phyloP scores from a whole-genome alignment of 64 coral and sea anemone species.

The Stichodactyla mertensii region DNA sequence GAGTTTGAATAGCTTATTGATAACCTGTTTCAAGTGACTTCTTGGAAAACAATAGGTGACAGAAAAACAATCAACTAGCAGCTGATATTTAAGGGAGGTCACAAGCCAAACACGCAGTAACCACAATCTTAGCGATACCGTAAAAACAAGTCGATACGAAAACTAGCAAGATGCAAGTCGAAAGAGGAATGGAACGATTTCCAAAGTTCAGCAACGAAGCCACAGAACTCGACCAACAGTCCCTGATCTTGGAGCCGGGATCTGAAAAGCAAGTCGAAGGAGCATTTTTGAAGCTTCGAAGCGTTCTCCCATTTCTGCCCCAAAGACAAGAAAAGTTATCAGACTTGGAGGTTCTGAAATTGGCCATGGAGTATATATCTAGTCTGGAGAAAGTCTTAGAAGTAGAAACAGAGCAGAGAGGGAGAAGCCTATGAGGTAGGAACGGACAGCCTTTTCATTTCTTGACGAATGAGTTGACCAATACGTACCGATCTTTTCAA shows the following conservation, averaged over 20 bases:
- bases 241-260: background rate
- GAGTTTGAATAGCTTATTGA: background rate
- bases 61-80: conserved; percentile 11
- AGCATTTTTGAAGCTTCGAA: conserved; percentile 21
- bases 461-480: background rate
- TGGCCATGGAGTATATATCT: conserved; percentile 27
- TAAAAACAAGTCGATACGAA: background rate
- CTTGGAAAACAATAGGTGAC: conserved; percentile 6
- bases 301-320: conserved; percentile 7
- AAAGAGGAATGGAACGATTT: background rate
- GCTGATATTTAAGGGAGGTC: conserved; percentile 14
- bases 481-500: background rate
- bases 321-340: conserved; percentile 13
- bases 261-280: conserved; percentile 25
- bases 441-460: background rate
- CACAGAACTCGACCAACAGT: background rate
- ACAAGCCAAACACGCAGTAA: background rate
- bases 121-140: background rate
- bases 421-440: background rate
- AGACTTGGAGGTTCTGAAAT: conserved; percentile 9
- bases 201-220: background rate
- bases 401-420: background rate
- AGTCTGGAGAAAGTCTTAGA: conserved; percentile 9
- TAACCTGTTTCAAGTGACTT: conserved; percentile 10
- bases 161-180: conserved; percentile 12